These are phyloP conservation scores for Nomada ruficornis DNA, from an alignment of 2,888 invertebrate species.

Conservation along the genomic window DNA sequence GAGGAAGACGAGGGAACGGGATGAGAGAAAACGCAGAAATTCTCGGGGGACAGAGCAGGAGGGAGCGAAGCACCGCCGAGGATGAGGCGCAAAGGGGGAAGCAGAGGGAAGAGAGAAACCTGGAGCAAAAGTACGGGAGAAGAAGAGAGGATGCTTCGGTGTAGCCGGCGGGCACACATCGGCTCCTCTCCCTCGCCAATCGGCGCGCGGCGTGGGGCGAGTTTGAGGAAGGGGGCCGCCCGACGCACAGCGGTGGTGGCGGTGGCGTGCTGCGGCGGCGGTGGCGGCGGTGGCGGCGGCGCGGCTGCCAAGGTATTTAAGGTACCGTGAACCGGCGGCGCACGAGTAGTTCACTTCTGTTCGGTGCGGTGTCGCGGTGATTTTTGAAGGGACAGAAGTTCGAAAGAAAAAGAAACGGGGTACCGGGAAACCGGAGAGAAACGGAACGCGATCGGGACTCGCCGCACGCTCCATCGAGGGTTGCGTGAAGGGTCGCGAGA, in stretches of 20 bases:
- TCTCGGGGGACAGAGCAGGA: conserved; percentile 19
- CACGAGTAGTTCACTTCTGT: conserved; percentile 86
- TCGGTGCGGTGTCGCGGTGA: conserved; percentile 85
- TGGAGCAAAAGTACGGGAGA: conserved; percentile 49
- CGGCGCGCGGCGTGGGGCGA: conserved; percentile 85
- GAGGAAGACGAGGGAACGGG: conserved; percentile 21
- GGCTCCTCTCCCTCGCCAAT: conserved; percentile 79
- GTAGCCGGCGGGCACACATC: conserved; percentile 73
- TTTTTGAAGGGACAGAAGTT: conserved; percentile 68
- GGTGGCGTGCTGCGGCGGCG: conserved; percentile 66
- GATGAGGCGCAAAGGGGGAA: conserved; percentile 37
- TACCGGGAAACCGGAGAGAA: conserved; percentile 28
- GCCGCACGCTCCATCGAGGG: conserved; percentile 41
- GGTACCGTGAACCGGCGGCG: conserved; percentile 86
- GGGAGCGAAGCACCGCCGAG: conserved; percentile 37
- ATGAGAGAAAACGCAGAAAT: conserved; percentile 39
- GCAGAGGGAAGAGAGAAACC: conserved; percentile 27
- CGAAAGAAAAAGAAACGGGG: conserved; percentile 38
- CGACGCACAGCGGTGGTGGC: conserved; percentile 67
- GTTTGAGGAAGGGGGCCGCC: conserved; percentile 84
- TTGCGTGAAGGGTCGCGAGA: conserved; percentile 38
- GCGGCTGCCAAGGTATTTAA: conserved; percentile 86
- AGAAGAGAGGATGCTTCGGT: conserved; percentile 71
- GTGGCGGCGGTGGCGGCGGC: conserved; percentile 82
- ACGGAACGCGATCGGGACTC: conserved; percentile 32